Conservation (phyloP, 2,888 invertebrate species). For the Augochlorella aurata region DNA sequence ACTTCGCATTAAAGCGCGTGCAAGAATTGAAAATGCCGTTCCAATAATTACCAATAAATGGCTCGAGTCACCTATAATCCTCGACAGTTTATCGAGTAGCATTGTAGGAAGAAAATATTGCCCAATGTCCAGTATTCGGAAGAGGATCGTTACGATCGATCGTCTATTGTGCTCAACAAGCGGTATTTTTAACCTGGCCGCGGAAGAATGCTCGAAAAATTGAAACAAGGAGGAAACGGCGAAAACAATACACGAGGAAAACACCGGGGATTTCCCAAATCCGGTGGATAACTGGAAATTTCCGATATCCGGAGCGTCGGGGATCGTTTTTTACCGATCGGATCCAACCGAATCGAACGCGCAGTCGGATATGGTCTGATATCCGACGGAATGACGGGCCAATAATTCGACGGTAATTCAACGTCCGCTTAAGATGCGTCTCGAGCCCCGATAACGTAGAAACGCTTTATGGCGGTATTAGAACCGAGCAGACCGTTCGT, state of each 20-base stretch:
- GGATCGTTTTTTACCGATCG: conserved; percentile 24
- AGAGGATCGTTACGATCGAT: background rate
- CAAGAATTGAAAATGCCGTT: too few species aligned
- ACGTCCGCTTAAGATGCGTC: conserved; percentile 20
- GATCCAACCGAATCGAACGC: conserved; percentile 8
- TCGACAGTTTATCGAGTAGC: too few species aligned
- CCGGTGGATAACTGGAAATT: conserved; percentile 26
- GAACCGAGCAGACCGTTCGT: background rate
- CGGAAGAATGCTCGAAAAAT: background rate
- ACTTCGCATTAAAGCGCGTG: too few species aligned
- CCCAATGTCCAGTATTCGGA: background rate
- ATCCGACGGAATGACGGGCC: conserved; percentile 18
- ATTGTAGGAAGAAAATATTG: too few species aligned
- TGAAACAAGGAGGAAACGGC: conserved; percentile 3
- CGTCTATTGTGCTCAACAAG: background rate
- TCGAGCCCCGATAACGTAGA: background rate
- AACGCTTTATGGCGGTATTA: background rate
- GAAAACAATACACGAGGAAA: conserved; percentile 6
- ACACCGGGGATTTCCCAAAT: conserved; percentile 5
- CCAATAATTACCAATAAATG: too few species aligned
- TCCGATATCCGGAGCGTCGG: conserved; percentile 6
- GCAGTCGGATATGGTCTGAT: conserved; percentile 27
- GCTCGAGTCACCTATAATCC: too few species aligned
- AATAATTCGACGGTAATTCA: conserved; percentile 31
- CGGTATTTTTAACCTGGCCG: background rate